Conservation (phyloP, 2,888 invertebrate genomes). For the Leucophora obtusa region DNA sequence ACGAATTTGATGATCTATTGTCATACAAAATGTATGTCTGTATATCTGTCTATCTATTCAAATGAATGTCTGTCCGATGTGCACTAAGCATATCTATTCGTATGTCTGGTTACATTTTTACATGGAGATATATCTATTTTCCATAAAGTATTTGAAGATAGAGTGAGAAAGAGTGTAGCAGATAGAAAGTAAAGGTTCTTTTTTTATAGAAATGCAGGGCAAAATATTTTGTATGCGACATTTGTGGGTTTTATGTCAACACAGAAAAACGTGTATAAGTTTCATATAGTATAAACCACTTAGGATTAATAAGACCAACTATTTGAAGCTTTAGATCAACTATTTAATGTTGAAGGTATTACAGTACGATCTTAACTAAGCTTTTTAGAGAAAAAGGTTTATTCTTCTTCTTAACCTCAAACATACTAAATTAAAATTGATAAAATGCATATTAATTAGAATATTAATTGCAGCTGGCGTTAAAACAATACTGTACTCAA, state of each 20-base stretch:
- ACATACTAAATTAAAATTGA: no score
- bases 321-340: no score
- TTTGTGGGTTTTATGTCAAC: constrained; percentile 43
- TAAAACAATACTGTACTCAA: no score
- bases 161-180: background rate
- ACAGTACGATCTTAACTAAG: no score
- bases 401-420: no score
- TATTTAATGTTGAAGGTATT: no score
- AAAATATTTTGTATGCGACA: constrained; percentile 32
- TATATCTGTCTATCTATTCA: constrained; percentile 19
- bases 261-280: constrained; percentile 13
- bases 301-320: constrained; percentile 8
- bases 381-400: no score
- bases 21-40: constrained; percentile 67
- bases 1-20: constrained; percentile 79
- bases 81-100: constrained; percentile 30
- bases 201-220: constrained; percentile 4
- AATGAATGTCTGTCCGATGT: background rate
- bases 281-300: background rate
- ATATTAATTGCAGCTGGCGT: no score
- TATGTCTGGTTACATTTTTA: constrained; percentile 27
- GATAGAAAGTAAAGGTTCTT: background rate
- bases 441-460: no score
- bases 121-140: constrained; percentile 6
- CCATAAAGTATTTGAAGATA: background rate